Base-by-base conservation (phyloP, 2,888 invertebrate genomes). In the Tenthredo amoena region DNA sequence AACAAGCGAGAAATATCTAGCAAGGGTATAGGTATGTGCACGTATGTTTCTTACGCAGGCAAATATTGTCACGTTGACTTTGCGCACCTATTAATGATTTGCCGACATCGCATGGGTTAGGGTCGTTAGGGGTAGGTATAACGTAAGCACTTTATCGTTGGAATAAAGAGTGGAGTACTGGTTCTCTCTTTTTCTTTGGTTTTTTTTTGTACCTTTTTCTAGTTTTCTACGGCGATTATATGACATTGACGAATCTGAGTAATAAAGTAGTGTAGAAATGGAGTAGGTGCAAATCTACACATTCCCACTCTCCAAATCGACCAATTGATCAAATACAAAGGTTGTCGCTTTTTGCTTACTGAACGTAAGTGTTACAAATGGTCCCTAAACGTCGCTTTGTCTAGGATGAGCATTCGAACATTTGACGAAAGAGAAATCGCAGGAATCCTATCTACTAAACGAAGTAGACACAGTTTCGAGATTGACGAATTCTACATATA, bases 51-150 rank as follows among this genome's bases (percentile, higher is more conserved):
- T 68, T 34, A 68, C 68, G 68, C 68, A 68, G 68, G 68, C 68
- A 68, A 34, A 34, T 68, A 68, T 34, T 34, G 34, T 31, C 68
- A 18, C 68, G 68, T 68, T 68, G 9, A 68, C 68, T 68, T 18
- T 34, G 34, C 34, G 68, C 68, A 34, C 34, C 68, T 68, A 68
- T 68, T 68, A 34, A 68, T 68, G 68, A 68, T 68, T 68, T 34
- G 68, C 68, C 15, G 34, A 26, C 68, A 68, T 68, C 26, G 26
- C 34, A 34, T 68, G 68, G 12, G 68, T 18, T 68, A 68, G 12
- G 68, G 68, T 18, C 68, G 34, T 68, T 34, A 34, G 10, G 34
- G 21, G 34, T 68, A 18, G 21, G 34, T 34, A 31, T 68, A 34
- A 68, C 31, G 18, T 34, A 18, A 34, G 18, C 34, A 18, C 34